Evolutionary conservation across 2,888 invertebrate genomes (phyloP).

Genomic region (Colletes collaris): DNA sequence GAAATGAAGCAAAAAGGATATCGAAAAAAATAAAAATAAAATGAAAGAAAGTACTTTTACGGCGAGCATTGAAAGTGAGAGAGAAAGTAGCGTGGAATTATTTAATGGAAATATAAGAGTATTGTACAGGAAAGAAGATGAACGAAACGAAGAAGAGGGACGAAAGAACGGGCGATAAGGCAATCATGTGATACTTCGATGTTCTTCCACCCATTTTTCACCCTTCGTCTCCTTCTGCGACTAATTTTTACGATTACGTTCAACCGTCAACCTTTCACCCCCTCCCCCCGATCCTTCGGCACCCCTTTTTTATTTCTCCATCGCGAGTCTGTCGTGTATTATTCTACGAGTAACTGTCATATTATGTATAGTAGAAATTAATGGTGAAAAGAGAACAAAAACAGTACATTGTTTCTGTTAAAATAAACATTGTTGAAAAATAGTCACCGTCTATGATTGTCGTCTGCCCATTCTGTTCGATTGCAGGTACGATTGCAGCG

Average conservation of each 20-base stretch:
- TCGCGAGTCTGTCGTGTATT: slow-evolving; percentile 80
- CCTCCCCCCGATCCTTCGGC: slow-evolving; percentile 46
- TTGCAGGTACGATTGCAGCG: neutral
- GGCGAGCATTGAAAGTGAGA: slow-evolving; percentile 10
- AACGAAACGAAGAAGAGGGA: slow-evolving; percentile 30
- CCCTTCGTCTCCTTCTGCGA: slow-evolving; percentile 53
- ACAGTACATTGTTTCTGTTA: slow-evolving; percentile 82
- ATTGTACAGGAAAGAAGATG: slow-evolving; percentile 35
- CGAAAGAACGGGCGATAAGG: slow-evolving; percentile 68
- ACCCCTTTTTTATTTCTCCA: slow-evolving; percentile 65
- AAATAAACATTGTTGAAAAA: slow-evolving; percentile 82
- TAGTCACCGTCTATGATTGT: slow-evolving; percentile 37
- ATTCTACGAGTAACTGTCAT: slow-evolving; percentile 80
- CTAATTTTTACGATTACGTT: slow-evolving; percentile 48
- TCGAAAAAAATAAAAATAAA: slow-evolving; percentile 8
- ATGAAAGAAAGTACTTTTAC: neutral
- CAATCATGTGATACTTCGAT: slow-evolving; percentile 80
- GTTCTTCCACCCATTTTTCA: slow-evolving; percentile 68
- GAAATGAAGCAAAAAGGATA: slow-evolving; percentile 1
- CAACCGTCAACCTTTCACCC: slow-evolving; percentile 39
- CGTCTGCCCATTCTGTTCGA: neutral
- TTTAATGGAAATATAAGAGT: slow-evolving; percentile 31
- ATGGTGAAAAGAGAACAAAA: slow-evolving; percentile 80
- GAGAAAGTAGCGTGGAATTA: slow-evolving; percentile 22
- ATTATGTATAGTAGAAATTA: slow-evolving; percentile 82